These are phyloP conservation scores for Sinodicranocentrus sp. DNA, from an alignment of 2,888 invertebrate genomes.

Conservation along the genomic window DNA sequence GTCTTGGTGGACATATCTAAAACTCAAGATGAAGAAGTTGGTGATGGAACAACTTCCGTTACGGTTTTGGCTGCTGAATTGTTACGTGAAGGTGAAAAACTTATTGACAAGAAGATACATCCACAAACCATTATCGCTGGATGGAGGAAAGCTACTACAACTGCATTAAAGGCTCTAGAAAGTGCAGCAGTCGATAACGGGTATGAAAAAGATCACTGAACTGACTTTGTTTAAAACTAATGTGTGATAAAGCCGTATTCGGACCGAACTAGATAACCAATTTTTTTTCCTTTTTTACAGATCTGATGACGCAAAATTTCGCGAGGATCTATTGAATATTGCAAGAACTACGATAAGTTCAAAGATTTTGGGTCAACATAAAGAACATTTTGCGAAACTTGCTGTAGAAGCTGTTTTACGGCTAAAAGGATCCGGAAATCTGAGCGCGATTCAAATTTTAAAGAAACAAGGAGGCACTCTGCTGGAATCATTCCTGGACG, in stretches of 20 bases:
- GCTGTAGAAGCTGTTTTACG: conserved; percentile 97
- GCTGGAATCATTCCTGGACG: conserved; percentile 97
- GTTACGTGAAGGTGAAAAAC: conserved; percentile 95
- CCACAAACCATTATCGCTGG: conserved; percentile 98
- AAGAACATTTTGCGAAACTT: conserved; percentile 96
- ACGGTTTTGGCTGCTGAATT: conserved; percentile 96
- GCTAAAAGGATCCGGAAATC: conserved; percentile 95
- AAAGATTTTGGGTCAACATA: conserved; percentile 98
- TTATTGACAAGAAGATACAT: conserved; percentile 96
- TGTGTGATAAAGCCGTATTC: too few relatives aligned
- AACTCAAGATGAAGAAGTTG: conserved; percentile 99
- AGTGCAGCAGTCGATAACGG: conserved; percentile 90
- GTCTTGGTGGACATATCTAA: conserved; percentile 99
- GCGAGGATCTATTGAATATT: conserved; percentile 95
- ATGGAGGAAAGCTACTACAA: conserved; percentile 92
- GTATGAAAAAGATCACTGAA: too few relatives aligned
- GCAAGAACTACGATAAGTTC: conserved; percentile 98
- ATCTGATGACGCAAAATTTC: conserved; percentile 86
- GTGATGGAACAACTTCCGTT: conserved; percentile 99
- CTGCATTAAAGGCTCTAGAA: conserved; percentile 90
- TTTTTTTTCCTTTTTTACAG: too few relatives aligned
- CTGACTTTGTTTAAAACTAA: too few relatives aligned
- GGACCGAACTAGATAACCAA: too few relatives aligned
- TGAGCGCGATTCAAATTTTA: conserved; percentile 98
- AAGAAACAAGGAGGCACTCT: conserved; percentile 97